phyloP scores from a whole-genome alignment of 2,888 invertebrate genomes.

The Lapara coniferarum region DNA sequence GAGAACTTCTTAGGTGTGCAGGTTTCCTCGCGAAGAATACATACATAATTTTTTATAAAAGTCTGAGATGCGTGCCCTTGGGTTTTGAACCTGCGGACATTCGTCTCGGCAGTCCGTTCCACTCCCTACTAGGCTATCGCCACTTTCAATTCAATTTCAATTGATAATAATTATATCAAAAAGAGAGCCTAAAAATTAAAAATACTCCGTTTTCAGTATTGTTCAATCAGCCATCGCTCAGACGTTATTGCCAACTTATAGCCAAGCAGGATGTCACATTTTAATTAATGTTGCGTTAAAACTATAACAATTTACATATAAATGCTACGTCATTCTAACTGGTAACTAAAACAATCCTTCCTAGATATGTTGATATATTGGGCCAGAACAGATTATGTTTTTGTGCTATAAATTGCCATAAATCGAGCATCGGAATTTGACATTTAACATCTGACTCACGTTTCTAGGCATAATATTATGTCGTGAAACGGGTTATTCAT shows the following conservation, averaged over 20 bases:
- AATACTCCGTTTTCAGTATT: neutral
- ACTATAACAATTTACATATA: conserved; percentile 39
- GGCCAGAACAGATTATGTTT: conserved; percentile 26
- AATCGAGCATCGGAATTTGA: conserved; percentile 39
- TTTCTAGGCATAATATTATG: conserved; percentile 10
- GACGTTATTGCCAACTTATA: conserved; percentile 28
- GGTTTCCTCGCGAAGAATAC: no score
- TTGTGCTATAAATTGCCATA: conserved; percentile 29
- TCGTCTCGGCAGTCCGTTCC: no score
- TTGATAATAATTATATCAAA: neutral
- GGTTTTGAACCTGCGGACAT: no score
- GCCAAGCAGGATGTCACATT: conserved; percentile 28
- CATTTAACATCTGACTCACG: conserved; percentile 38
- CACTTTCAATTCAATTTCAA: no score
- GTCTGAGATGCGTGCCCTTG: no score
- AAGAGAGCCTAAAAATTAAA: neutral
- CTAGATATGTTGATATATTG: conserved; percentile 46
- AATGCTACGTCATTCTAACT: conserved; percentile 36
- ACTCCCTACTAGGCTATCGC: no score
- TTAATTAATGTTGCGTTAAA: conserved; percentile 40
- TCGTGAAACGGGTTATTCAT: neutral
- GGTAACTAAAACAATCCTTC: conserved; percentile 43
- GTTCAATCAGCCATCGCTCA: conserved; percentile 23
- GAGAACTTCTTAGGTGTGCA: no score
- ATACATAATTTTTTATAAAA: neutral